Base-by-base conservation (phyloP, 2,113 vertebrate species). In the Leptodactylus fuscus region DNA sequence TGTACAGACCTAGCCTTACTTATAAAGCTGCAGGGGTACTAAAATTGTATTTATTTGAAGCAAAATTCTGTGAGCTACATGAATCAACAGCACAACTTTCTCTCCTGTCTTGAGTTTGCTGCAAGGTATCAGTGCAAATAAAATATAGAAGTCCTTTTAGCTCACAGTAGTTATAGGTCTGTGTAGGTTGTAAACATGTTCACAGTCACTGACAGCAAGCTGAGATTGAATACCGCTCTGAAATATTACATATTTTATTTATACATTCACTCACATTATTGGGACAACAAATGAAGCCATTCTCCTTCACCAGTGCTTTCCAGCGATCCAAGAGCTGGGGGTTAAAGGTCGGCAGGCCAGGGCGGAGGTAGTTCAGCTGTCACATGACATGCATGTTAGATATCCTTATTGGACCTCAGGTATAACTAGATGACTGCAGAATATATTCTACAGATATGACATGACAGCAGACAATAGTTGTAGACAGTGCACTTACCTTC, bases 251-350 rank as follows among this genome's bases (percentile, higher is more conserved):
- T 7, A 24, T 18, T 67, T 32, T 15, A 2, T n/a, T n/a, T n/a
- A n/a, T 44, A 75, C 46, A 34, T 48, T 2, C 32, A 85, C 96
- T 97, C 94, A 99, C 98, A 0, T 95, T 92, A 70, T 99, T 99
- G 71, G 95, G 96, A 89, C 98, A 99, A 93, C 95, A 97, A 91
- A 99, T 96, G 79, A 97, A 97, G 74, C 98, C 98, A 79, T 97
- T 97, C 89, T 99, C 97, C 89, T 99, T 99, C 88, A 99, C 97
- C 89, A 97, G 95, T 0, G 93, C 97, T 93, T 99, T 99, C 98
- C 98, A 99, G 1, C 89, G 91, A 87, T 99, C 97, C 86, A 99
- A 88, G 41, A 97, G 93, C 90, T 95, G 94, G 0, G 96, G 95
- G 87, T 93, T 97, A 89, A 98, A 96, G 70, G 94, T 96, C n/a